Conservation (phyloP, 2,888 invertebrate species). For the Cetonia aurata region DNA sequence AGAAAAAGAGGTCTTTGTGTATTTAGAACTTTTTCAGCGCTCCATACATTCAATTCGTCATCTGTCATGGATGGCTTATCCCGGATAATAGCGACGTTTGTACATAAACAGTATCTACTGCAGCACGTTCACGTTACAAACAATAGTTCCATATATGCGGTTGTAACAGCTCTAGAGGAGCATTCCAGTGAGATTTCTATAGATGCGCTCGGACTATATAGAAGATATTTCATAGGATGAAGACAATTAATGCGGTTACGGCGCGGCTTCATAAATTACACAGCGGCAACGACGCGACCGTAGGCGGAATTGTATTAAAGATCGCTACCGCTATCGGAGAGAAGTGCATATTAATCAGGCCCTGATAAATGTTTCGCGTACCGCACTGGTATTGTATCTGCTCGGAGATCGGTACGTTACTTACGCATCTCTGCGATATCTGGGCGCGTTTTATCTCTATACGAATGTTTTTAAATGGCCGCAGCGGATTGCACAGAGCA, state of each 20-base stretch:
- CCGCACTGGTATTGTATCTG: constrained; percentile 39
- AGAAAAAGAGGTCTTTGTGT: too few relatives aligned
- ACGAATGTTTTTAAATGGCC: constrained; percentile 13
- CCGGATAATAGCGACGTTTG: background rate
- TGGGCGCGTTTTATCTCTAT: constrained; percentile 1
- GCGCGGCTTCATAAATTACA: constrained; percentile 51
- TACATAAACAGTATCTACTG: background rate
- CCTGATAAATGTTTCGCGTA: constrained; percentile 50
- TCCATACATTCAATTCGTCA: background rate
- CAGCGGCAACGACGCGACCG: constrained; percentile 47
- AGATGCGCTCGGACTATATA: constrained; percentile 39
- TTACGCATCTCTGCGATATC: constrained; percentile 25
- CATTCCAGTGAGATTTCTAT: constrained; percentile 42
- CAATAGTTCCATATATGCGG: constrained; percentile 5
- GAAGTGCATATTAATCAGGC: constrained; percentile 53
- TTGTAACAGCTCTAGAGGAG: constrained; percentile 1
- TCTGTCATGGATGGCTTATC: constrained; percentile 21
- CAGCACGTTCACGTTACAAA: background rate
- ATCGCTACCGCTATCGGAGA: constrained; percentile 52
- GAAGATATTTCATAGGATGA: constrained; percentile 46
- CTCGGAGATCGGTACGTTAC: constrained; percentile 21
- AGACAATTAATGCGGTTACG: constrained; percentile 50
- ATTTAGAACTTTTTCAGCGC: too few relatives aligned
- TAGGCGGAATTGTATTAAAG: constrained; percentile 53
- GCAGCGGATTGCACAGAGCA: background rate